Evolutionary conservation across 2,797 vertebrate species (phyloP).

Genomic region (Hemibagrus guttatus): DNA sequence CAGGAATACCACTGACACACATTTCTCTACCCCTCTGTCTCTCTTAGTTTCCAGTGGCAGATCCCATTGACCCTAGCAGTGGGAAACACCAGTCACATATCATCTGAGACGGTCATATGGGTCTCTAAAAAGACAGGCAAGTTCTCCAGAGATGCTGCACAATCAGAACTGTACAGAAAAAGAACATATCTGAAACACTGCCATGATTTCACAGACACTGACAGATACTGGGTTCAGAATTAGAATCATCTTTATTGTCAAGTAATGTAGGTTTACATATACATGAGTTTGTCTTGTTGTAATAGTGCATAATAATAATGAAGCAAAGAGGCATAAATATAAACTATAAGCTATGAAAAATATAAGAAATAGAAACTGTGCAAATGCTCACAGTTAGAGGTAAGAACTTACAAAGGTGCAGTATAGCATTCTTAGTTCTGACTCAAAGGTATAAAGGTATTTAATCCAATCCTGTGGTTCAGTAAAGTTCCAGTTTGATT

Average conservation of each 20-base stretch:
- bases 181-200: neutral
- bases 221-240: neutral
- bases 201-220: neutral
- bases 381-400: too few species aligned
- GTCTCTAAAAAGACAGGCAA: slow-evolving; percentile 96
- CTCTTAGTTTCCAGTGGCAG: slow-evolving; percentile 91
- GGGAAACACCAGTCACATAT: slow-evolving; percentile 87
- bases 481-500: neutral
- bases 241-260: too few species aligned
- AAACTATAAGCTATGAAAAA: too few species aligned
- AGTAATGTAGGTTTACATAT: too few species aligned
- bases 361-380: too few species aligned
- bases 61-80: slow-evolving; percentile 91
- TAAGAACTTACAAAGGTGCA: too few species aligned
- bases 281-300: too few species aligned
- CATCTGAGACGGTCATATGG: slow-evolving; percentile 91
- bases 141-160: slow-evolving; percentile 27
- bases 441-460: neutral
- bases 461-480: neutral
- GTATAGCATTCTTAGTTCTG: too few species aligned
- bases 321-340: too few species aligned
- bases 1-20: neutral
- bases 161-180: neutral
- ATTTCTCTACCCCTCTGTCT: slow-evolving; percentile 63
- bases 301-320: too few species aligned